These are phyloP conservation scores for Lathamus discolor DNA, from an alignment of 2,113 vertebrate species.

Conservation along the genomic window DNA sequence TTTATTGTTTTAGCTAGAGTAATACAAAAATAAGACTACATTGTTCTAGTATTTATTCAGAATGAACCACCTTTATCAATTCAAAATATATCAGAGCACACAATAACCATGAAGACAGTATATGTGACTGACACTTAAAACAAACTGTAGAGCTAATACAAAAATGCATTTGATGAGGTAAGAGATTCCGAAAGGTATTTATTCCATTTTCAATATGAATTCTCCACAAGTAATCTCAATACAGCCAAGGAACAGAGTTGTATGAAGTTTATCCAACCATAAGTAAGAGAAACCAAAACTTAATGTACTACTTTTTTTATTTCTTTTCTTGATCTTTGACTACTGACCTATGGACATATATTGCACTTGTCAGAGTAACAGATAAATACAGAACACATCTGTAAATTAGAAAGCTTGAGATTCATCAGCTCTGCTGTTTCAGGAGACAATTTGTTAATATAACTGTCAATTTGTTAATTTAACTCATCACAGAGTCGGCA, in stretches of 20 bases:
- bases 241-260: neutral
- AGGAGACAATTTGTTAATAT: constrained; percentile 41
- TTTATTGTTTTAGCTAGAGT: neutral
- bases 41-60: neutral
- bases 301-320: neutral
- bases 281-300: neutral
- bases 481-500: constrained; percentile 36
- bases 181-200: neutral
- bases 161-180: neutral
- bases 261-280: neutral
- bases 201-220: neutral
- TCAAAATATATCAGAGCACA: neutral
- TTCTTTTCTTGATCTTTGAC: neutral
- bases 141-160: neutral
- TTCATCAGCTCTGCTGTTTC: neutral
- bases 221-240: neutral
- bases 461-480: constrained; percentile 60
- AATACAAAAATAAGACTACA: neutral
- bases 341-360: neutral
- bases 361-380: neutral
- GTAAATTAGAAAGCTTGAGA: constrained; percentile 43
- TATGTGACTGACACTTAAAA: neutral
- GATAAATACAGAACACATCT: constrained; percentile 18
- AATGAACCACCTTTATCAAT: neutral
- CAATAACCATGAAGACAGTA: neutral